A percentile compares a stretch with the other conserved stretches of the same genome.
Conservation (phyloP, 1,140 invertebrate genomes). For the Gonatopus flavifemur region DNA sequence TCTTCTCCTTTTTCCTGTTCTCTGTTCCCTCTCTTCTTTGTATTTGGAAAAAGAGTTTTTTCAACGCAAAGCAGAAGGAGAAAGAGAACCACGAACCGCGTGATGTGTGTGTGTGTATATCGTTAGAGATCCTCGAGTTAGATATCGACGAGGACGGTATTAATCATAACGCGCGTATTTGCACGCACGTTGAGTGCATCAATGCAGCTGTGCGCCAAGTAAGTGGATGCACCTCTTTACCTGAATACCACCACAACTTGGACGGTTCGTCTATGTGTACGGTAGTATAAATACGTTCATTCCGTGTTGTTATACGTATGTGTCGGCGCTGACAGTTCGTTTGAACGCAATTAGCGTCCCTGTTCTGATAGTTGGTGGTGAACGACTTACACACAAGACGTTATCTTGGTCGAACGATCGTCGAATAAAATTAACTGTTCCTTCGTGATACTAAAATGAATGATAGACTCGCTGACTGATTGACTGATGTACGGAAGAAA, state of each 20-base stretch:
- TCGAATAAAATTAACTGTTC: conserved; percentile 41
- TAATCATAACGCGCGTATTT: conserved; percentile 38
- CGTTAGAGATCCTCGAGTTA: too few relatives aligned
- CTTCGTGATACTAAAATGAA: conserved; percentile 17
- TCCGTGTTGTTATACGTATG: conserved; percentile 27
- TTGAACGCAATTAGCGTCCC: conserved; percentile 54
- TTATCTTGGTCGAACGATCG: conserved; percentile 43
- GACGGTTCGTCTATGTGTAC: background rate
- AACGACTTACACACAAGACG: too few relatives aligned
- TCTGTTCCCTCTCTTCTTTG: too few relatives aligned
- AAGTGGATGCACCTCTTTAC: conserved; percentile 6
- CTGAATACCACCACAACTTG: conserved; percentile 5
- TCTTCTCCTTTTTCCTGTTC: too few relatives aligned
- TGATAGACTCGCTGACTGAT: too few relatives aligned
- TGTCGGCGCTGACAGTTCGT: conserved; percentile 52
- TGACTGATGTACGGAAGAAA: too few relatives aligned
- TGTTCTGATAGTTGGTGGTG: conserved; percentile 34
- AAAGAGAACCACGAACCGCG: too few relatives aligned
- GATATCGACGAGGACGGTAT: conserved; percentile 13
- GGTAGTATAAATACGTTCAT: conserved; percentile 9
- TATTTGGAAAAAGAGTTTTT: too few relatives aligned
- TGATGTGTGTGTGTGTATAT: too few relatives aligned
- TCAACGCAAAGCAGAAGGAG: too few relatives aligned
- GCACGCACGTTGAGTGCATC: conserved; percentile 21
- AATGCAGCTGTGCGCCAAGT: background rate